These are phyloP conservation scores for Gryon sp. DNA, from an alignment of 1,140 invertebrate genomes.

Conservation along the genomic window DNA sequence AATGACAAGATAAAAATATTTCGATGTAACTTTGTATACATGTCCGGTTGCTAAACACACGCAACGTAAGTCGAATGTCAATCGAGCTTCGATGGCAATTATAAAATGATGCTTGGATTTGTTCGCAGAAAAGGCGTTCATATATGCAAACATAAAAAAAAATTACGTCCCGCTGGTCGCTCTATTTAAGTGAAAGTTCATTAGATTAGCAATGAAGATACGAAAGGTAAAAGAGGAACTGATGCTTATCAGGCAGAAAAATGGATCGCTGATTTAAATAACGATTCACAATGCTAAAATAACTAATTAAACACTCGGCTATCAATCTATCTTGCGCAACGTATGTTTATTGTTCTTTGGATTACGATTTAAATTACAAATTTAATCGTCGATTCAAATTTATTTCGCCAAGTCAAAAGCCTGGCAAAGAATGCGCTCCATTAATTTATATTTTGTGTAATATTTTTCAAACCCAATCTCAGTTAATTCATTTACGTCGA, in stretches of 20 bases:
- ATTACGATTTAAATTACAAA: slow-evolving; percentile 43
- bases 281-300: slow-evolving; percentile 24
- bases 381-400: neutral
- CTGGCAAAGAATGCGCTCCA: no score
- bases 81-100: slow-evolving; percentile 29
- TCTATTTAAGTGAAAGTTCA: slow-evolving; percentile 31
- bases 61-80: slow-evolving; percentile 9
- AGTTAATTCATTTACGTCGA: no score
- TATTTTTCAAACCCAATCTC: no score
- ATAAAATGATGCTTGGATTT: slow-evolving; percentile 18
- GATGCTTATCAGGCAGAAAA: slow-evolving; percentile 31
- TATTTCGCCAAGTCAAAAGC: neutral
- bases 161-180: neutral
- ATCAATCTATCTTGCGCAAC: slow-evolving; percentile 47
- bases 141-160: slow-evolving; percentile 13
- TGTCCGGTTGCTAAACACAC: neutral
- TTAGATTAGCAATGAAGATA: slow-evolving; percentile 22
- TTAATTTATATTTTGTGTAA: no score
- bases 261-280: slow-evolving; percentile 37
- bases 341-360: slow-evolving; percentile 44
- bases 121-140: neutral
- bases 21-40: neutral
- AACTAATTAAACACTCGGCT: slow-evolving; percentile 33
- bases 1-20: slow-evolving; percentile 4
- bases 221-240: neutral